Conservation (phyloP, 2,888 invertebrate species). For the Pedicia rivosa region DNA sequence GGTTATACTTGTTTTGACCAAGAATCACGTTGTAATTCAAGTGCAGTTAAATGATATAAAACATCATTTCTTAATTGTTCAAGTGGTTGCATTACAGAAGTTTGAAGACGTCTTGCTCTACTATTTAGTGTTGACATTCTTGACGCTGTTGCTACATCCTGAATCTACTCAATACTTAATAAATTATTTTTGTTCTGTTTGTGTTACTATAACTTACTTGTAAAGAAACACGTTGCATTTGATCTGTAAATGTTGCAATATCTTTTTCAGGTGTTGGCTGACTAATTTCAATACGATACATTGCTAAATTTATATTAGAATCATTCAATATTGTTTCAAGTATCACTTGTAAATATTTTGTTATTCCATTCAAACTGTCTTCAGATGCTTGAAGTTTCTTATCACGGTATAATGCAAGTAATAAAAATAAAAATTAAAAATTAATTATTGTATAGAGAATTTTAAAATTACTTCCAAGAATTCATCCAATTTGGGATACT, state of each 20-base stretch:
- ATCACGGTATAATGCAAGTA: background rate
- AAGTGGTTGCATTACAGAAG: conserved; percentile 47
- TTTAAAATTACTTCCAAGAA: conserved; percentile 20
- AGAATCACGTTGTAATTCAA: conserved; percentile 57
- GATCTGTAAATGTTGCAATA: conserved; percentile 31
- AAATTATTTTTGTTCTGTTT: background rate
- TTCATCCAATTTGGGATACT: conserved; percentile 26
- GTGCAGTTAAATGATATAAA: conserved; percentile 56
- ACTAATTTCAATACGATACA: conserved; percentile 25
- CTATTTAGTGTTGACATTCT: conserved; percentile 52
- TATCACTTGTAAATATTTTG: conserved; percentile 27
- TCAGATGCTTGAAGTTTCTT: conserved; percentile 22
- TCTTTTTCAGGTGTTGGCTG: conserved; percentile 31
- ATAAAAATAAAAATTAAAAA: background rate
- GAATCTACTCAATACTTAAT: conserved; percentile 28
- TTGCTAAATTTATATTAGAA: conserved; percentile 28
- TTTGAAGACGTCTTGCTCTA: conserved; percentile 45
- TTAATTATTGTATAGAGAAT: too few species aligned
- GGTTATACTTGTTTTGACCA: conserved; percentile 41
- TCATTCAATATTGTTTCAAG: conserved; percentile 29
- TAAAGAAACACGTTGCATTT: conserved; percentile 31
- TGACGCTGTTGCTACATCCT: conserved; percentile 52
- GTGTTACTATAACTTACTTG: conserved; percentile 21
- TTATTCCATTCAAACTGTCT: conserved; percentile 24
- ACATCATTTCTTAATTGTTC: conserved; percentile 54